These are phyloP conservation scores for Sinocyclocheilus anshuiensis DNA, from an alignment of 2,113 vertebrate species.

Conservation along the genomic window DNA sequence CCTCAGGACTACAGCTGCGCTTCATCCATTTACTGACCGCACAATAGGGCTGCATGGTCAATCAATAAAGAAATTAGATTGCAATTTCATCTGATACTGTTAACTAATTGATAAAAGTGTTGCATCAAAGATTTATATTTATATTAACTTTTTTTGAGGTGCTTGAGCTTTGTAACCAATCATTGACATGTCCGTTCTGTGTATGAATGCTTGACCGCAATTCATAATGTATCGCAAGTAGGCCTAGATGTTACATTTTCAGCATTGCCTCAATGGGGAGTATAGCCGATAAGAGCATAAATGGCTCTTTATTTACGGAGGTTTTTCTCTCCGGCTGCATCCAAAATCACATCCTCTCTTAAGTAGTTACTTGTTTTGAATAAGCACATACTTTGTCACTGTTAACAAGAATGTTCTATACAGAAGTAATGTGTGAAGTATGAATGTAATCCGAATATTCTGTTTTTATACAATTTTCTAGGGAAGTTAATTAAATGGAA, in stretches of 20 bases:
- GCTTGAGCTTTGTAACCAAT: no score
- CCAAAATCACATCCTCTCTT: not conserved
- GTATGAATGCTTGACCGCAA: no score
- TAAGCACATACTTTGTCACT: not conserved
- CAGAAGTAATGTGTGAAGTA: not conserved
- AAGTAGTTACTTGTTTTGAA: not conserved
- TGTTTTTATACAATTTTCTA: not conserved
- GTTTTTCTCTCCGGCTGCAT: not conserved
- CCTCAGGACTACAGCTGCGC: not conserved
- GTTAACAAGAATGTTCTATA: not conserved
- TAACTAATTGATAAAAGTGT: slow-evolving; percentile 1
- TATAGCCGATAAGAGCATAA: no score
- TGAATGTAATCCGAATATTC: not conserved
- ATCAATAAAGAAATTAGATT: not conserved
- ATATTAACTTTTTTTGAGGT: not conserved
- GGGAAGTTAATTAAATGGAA: not conserved
- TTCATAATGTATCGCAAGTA: no score
- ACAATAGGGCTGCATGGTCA: not conserved
- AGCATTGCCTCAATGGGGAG: no score
- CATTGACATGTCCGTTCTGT: no score
- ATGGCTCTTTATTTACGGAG: no score
- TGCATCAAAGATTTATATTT: not conserved
- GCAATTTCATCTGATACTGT: not conserved
- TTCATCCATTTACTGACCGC: not conserved
- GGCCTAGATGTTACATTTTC: no score